These are phyloP conservation scores for Nasonovia ribisnigri DNA, from an alignment of 2,888 invertebrate species.

Conservation along the genomic window DNA sequence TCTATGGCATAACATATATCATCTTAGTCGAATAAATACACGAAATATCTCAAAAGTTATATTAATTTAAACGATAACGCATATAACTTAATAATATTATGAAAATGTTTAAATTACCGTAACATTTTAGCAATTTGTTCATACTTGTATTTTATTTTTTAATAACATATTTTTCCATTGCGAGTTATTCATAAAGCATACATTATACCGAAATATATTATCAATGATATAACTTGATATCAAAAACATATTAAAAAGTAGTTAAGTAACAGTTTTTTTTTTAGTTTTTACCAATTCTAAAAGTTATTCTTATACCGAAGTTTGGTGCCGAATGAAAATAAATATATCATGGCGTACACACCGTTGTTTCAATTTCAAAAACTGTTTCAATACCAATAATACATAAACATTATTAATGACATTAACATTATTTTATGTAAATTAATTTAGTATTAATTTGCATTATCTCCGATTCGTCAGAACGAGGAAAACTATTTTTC, in stretches of 20 bases:
- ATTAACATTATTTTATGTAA: background rate
- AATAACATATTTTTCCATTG: background rate
- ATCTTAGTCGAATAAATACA: background rate
- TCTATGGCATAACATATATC: background rate
- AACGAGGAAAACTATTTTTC: background rate
- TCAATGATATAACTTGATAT: conserved; percentile 12
- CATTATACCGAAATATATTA: background rate
- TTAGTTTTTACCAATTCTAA: background rate
- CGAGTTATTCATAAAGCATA: background rate
- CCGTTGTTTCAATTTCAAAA: background rate
- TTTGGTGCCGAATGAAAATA: background rate
- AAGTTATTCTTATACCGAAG: background rate
- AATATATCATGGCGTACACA: background rate
- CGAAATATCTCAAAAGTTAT: background rate
- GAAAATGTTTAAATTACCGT: background rate
- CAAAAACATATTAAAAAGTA: conserved; percentile 48
- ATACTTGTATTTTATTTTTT: background rate
- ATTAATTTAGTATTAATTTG: conserved; percentile 15
- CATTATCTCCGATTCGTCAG: background rate
- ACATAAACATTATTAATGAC: background rate
- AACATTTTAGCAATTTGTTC: background rate
- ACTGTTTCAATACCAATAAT: background rate
- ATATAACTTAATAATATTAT: background rate
- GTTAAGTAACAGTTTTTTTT: background rate
- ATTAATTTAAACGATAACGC: background rate